Evolutionary conservation across 2,797 vertebrate species (phyloP).

Genomic region (Rhinoraja longicauda): DNA sequence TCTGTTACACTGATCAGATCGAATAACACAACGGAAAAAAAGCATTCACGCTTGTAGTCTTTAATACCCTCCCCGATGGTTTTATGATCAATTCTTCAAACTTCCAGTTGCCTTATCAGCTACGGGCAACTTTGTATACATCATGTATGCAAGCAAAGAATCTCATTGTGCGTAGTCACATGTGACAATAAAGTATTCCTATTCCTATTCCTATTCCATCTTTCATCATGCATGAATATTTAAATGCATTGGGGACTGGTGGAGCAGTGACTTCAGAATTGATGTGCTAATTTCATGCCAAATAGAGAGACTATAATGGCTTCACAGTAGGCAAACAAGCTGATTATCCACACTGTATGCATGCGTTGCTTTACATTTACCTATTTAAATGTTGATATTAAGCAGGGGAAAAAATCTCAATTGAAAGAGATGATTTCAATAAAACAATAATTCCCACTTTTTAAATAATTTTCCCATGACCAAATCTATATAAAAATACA

Average conservation of each 20-base stretch:
- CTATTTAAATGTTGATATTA: slow-evolving; percentile 7
- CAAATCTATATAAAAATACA: not conserved
- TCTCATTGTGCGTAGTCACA: too few relatives aligned
- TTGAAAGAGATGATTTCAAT: not conserved
- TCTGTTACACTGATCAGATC: not conserved
- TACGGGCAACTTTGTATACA: not conserved
- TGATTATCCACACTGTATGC: not conserved
- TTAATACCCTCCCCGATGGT: slow-evolving; percentile 18
- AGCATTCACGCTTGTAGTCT: not conserved
- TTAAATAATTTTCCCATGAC: not conserved
- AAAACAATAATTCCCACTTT: not conserved
- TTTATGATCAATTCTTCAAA: slow-evolving; percentile 30
- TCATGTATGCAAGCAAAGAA: too few relatives aligned
- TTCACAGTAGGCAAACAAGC: not conserved
- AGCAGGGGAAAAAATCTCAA: not conserved
- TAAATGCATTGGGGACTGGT: slow-evolving; percentile 27
- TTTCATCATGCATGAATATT: slow-evolving; percentile 37
- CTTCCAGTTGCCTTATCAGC: slow-evolving; percentile 28
- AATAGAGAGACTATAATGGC: not conserved
- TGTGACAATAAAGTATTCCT: too few relatives aligned
- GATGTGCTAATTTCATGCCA: slow-evolving; percentile 33
- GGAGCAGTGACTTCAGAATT: slow-evolving; percentile 17
- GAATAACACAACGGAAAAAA: not conserved
- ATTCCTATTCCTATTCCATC: not conserved
- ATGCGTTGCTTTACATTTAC: not conserved